Evolutionary conservation across 1,140 invertebrate species (phyloP).

Genomic region (Microplitis mediator): DNA sequence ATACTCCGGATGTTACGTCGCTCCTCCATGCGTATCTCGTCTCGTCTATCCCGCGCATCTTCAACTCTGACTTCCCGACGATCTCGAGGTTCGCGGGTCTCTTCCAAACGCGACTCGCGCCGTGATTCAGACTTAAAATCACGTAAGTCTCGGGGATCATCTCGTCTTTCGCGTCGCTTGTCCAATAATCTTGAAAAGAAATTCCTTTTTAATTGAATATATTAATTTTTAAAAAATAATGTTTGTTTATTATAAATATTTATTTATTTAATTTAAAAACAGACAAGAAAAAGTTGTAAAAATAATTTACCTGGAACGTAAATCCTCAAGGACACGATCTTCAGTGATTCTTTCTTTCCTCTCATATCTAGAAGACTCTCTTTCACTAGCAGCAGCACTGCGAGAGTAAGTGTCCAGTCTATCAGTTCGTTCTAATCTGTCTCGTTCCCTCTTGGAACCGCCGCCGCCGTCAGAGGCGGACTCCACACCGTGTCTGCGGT

Average conservation of each 20-base stretch:
- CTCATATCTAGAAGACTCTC: constrained; percentile 59
- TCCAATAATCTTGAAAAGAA: constrained; percentile 53
- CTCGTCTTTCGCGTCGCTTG: constrained; percentile 56
- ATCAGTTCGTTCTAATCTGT: constrained; percentile 47
- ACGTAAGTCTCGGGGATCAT: constrained; percentile 51
- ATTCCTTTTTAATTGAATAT: constrained; percentile 25
- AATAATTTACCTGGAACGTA: constrained; percentile 67
- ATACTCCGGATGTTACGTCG: constrained; percentile 56
- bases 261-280: not conserved
- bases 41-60: constrained; percentile 53
- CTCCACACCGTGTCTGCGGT: constrained; percentile 49
- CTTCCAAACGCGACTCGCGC: constrained; percentile 41
- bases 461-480: constrained; percentile 21
- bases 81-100: constrained; percentile 55
- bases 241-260: no score
- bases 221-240: constrained; percentile 24
- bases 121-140: constrained; percentile 44
- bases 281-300: not conserved
- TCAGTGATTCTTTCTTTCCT: constrained; percentile 67
- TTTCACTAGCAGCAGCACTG: constrained; percentile 23
- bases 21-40: constrained; percentile 58
- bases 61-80: constrained; percentile 44
- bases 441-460: constrained; percentile 47
- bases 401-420: constrained; percentile 46
- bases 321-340: constrained; percentile 71